Evolutionary conservation across 2,113 vertebrate species (phyloP), one percentile per base, ranked within the genome.

Genomic region (Plotosus lineatus): DNA sequence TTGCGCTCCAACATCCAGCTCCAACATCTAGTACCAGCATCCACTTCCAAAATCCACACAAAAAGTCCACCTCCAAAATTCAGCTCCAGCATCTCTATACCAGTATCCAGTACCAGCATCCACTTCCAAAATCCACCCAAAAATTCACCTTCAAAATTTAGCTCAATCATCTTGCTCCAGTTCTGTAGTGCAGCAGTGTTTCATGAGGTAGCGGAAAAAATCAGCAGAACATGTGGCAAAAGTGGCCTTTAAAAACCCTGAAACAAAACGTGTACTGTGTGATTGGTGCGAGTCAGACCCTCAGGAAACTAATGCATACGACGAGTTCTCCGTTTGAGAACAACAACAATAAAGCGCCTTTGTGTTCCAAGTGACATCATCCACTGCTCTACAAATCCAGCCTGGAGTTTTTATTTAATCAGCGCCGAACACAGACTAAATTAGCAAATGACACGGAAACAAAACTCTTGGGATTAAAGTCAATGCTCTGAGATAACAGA

Each of bases 241-340:
- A 9, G 77, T 90, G 86, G 82, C 76, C 80, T 83, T 89, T 89
- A 85, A 90, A 90, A 85, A 83, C 81, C 76, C 86, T 86, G 61
- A 84, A 92, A 93, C 92, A 93, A 90, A 90, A 88, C 85, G 0
- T 69, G 89, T 90, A 90, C 90, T 92, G 92, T 93, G 85, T 90
- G 88, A 90, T 87, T 90, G 86, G 89, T 91, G 90, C 89, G 90
- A 90, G 88, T 91, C 84, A 84, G 80, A 79, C 84, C 81, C 89
- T 92, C 87, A 91, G 90, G 90, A 93, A 92, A 92, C 85, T 89
- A 90, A 88, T 87, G 90, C 89, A 90, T 91, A 88, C 72, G 81
- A 82, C 72, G 87, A 85, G 69, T 72, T 78, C 46, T 75, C 36
- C 81, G 66, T 42, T 78, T 50, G 85, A 68, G 77, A 83, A 83